Base-by-base conservation (phyloP, 1,140 invertebrate species). In the Tyrophagus putrescentiae region DNA sequence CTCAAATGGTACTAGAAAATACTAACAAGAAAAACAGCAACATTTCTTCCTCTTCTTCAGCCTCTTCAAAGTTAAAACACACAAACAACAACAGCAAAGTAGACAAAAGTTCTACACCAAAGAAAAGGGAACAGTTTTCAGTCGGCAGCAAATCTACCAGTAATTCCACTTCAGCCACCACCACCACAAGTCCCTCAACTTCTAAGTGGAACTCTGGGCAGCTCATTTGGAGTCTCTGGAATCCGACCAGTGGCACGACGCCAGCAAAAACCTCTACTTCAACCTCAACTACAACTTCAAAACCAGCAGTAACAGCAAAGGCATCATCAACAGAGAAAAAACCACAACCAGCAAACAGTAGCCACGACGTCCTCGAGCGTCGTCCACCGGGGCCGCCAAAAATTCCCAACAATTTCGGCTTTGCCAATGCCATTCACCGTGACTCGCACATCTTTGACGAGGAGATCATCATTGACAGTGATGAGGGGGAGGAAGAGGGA, bases 331-430 rank as follows among this genome's bases (percentile, higher is more conserved):
- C 13, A n/a, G 25, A 50, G 11, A 50, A 3, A 9, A 39, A 39
- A 39, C 36, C 36, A 39, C 36, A 39, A 39, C 36, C 21, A 39
- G 13, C 13, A 50, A 50, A 50, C 21, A 50, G 18, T 50, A 11
- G 9, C 45, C 7, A 50, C 9, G 28, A 54, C 52, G 7, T 58
- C 2, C 18, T 11, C 11, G 44, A 27, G 56, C 21, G 21, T 27
- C 57, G 42, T 16, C 27, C 57, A 52, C 62, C 32, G 25, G 54
- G 56, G n/a, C 3, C 29, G 36, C 59, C 59, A 60, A 36, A 60
- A 28, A 50, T 54, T 36, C 59, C 59, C 7, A 31, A 31, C 21
- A 60, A 54, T 39, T 54, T 60, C 31, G 59, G 50, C 21, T 53
- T 54, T 54, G 29, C 29, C 3, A 33, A 60, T n/a, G 27, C 21